Evolutionary conservation across 2,797 vertebrate genomes (phyloP), one percentile per base, ranked within the genome.

Genomic region (Cirrhinus mrigala): DNA sequence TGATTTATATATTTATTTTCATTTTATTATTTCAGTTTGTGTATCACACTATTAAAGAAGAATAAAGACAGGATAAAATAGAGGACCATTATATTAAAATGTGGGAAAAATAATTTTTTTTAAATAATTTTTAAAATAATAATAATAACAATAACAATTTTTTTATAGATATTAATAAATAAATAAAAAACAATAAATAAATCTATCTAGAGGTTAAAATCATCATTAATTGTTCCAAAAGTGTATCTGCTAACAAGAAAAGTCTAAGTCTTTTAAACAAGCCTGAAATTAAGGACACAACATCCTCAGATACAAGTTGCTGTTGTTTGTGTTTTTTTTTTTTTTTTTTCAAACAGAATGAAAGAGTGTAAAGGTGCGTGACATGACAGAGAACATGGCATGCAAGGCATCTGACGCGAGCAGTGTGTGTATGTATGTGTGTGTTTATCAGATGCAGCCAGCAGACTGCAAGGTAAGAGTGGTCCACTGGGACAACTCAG

Each of bases 401-500:
- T 86, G 86, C 58, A 18, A 75, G 81, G 87, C 79, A 78, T 82
- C 60, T 76, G 37, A 58, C 16, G 56, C 0, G 81, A 86, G 58
- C 75, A 69, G 60, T 78, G 77, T 87, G 82, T 86, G 90, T 87
- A 79, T 78, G 81, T 85, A 73, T 85, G 79, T 79, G 86, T 85
- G 83, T 77, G 82, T 80, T 75, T 48, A 86, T 81, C 84, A 93
- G 92, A 91, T 88, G 91, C 90, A 89, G 88, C 90, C 91, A 93
- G 92, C 90, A 89, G 91, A 90, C 92, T 93, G 92, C 93, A 90
- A 91, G 91, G 90, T 93, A 91, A 92, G 91, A 93, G 89, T 92
- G 91, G 90, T 90, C 94, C 91, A 90, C 90, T 88, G 94, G 94
- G 94, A 94, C 77, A 92, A 94, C 94, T 93, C 90, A 93, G 84